A percentile compares a stretch with the other conserved stretches of the same genome.
Evolutionary conservation across 2,888 invertebrate genomes (phyloP).

Genomic region (Parnassius apollo): DNA sequence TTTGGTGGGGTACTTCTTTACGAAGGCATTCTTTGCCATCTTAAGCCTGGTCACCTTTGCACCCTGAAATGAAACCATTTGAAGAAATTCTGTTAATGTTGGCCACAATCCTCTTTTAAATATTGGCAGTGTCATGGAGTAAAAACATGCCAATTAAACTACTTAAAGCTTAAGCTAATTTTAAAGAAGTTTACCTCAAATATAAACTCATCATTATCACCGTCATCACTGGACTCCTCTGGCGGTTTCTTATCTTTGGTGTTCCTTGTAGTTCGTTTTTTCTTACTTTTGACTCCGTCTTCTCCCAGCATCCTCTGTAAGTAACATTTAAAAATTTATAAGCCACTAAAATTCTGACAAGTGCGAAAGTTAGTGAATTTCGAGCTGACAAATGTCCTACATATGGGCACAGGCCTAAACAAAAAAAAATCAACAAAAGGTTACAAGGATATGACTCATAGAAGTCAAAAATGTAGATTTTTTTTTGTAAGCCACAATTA

Average conservation of each 20-base stretch:
- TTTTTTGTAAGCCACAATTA: too few relatives aligned
- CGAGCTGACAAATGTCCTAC: too few relatives aligned
- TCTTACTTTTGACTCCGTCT: constrained; percentile 49
- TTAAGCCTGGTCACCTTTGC: constrained; percentile 45
- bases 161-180: not conserved
- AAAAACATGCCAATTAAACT: not conserved
- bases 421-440: too few relatives aligned
- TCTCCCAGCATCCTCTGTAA: constrained; percentile 63
- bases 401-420: too few relatives aligned
- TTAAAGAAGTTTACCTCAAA: constrained; percentile 44
- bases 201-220: constrained; percentile 49
- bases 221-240: constrained; percentile 43
- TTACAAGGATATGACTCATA: too few relatives aligned
- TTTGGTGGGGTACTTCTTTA: constrained; percentile 37
- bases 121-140: too few relatives aligned
- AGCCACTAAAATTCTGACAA: too few relatives aligned
- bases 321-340: too few relatives aligned
- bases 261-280: constrained; percentile 39
- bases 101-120: too few relatives aligned
- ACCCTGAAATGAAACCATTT: constrained; percentile 36
- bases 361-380: too few relatives aligned
- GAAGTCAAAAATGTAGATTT: too few relatives aligned
- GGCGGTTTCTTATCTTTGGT: constrained; percentile 32
- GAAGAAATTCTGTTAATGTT: too few relatives aligned
- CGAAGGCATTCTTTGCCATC: constrained; percentile 43